Evolutionary conservation across 2,113 vertebrate genomes (phyloP).

Genomic region (Halichoerus grypus): DNA sequence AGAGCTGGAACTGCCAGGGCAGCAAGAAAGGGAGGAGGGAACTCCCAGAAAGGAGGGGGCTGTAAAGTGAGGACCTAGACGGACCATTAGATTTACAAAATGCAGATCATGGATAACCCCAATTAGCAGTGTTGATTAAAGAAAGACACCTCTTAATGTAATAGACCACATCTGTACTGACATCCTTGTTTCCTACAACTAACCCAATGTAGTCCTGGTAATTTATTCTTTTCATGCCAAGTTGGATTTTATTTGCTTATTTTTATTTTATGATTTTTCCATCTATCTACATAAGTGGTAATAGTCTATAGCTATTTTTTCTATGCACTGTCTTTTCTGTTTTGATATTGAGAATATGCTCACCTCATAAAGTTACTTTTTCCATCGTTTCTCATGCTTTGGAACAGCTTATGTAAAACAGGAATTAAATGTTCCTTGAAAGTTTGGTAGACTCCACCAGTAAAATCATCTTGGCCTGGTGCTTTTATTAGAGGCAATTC

Average conservation of each 20-base stretch:
- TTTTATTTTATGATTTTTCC: slow-evolving; percentile 16
- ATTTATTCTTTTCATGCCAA: slow-evolving; percentile 7
- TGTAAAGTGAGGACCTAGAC: not conserved
- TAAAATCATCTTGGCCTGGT: not conserved
- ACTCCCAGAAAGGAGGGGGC: not conserved
- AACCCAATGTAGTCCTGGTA: not conserved
- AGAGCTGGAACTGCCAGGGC: not conserved
- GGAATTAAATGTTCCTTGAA: not conserved
- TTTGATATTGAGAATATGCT: slow-evolving; percentile 50
- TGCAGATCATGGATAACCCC: not conserved
- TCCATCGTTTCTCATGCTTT: not conserved
- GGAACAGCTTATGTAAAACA: not conserved
- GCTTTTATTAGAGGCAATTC: not conserved
- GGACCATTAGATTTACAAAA: not conserved
- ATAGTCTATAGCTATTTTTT: not conserved
- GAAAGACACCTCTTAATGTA: not conserved
- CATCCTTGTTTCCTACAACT: not conserved
- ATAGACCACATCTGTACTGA: not conserved
- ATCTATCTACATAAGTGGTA: not conserved
- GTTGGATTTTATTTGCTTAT: not conserved
- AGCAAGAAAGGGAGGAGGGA: not conserved
- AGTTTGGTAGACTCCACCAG: not conserved
- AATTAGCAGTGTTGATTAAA: not conserved
- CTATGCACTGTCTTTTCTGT: not conserved
- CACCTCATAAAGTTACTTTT: not conserved